A percentile compares a stretch with the other conserved stretches of the same genome.
phyloP scores from a whole-genome alignment of 2,797 vertebrate species.

The Hirundo rustica region DNA sequence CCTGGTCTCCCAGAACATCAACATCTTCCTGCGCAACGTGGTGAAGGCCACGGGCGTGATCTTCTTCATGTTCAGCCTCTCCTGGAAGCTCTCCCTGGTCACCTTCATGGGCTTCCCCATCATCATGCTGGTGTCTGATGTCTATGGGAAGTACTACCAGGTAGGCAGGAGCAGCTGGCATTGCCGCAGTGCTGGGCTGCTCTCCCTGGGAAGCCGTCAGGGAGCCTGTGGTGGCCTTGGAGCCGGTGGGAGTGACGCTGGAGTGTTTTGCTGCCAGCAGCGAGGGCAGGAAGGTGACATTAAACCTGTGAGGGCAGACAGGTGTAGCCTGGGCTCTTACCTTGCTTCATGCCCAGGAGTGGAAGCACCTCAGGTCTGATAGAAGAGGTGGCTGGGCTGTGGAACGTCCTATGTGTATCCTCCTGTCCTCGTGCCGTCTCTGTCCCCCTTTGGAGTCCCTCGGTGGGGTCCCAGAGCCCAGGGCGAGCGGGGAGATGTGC shows the following conservation, averaged over 20 bases:
- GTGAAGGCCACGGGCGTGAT: slow-evolving; percentile 87
- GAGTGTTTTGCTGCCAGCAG: not conserved
- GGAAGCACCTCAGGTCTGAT: not conserved
- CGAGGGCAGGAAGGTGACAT: not conserved
- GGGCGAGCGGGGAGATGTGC: fast-evolving
- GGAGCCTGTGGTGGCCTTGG: not conserved
- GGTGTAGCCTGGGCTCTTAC: not conserved
- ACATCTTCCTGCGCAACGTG: slow-evolving; percentile 87
- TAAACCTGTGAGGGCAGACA: not conserved
- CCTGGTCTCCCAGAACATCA: slow-evolving; percentile 92
- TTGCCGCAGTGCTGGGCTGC: fast-evolving
- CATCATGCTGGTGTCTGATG: slow-evolving; percentile 85
- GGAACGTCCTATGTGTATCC: not conserved
- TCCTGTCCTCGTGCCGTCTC: not conserved
- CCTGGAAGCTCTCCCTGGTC: slow-evolving; percentile 92
- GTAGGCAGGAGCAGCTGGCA: slow-evolving; percentile 62
- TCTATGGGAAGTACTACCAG: slow-evolving; percentile 96
- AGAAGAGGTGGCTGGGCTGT: not conserved
- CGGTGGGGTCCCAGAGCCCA: fast-evolving
- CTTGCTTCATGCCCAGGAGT: not conserved
- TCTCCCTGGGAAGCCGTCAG: fast-evolving
- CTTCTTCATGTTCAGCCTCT: slow-evolving; percentile 92
- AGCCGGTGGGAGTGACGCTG: not conserved
- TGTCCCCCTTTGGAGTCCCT: not conserved
- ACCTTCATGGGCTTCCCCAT: slow-evolving; percentile 94